phyloP scores from a whole-genome alignment of 1,140 invertebrate genomes.

The Drosophila trapezifrons region DNA sequence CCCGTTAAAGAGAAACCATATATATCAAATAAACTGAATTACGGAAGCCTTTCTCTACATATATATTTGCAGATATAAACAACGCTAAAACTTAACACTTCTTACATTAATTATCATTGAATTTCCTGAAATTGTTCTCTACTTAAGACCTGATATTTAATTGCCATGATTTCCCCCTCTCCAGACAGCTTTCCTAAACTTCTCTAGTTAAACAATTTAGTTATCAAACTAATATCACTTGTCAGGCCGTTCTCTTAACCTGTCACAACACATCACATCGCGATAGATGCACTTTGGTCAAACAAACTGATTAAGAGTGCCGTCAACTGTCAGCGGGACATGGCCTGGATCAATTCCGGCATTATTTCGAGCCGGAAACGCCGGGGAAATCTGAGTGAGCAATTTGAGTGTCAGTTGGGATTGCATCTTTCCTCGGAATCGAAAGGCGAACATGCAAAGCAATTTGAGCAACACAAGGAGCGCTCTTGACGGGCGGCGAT shows the following conservation, averaged over 20 bases:
- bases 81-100: background rate
- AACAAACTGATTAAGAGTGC: conserved; percentile 19
- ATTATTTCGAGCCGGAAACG: conserved; percentile 41
- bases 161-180: background rate
- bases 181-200: background rate
- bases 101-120: background rate
- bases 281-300: conserved; percentile 14
- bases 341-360: conserved; percentile 15
- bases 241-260: conserved; percentile 13
- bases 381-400: conserved; percentile 40
- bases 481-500: conserved; percentile 21
- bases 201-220: conserved; percentile 15
- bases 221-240: conserved; percentile 11
- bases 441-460: conserved; percentile 56
- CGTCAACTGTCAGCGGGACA: conserved; percentile 13
- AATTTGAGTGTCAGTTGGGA: conserved; percentile 52
- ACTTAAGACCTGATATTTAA: conserved; percentile 5
- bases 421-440: conserved; percentile 37
- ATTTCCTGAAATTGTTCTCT: background rate
- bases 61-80: background rate
- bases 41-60: background rate
- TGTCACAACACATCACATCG: conserved; percentile 25
- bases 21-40: too few species aligned
- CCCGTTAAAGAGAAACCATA: too few species aligned
- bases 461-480: conserved; percentile 36